Evolutionary conservation across 2,113 vertebrate genomes (phyloP), one percentile per base, ranked within the genome.

Genomic region (Etheostoma spectabile): DNA sequence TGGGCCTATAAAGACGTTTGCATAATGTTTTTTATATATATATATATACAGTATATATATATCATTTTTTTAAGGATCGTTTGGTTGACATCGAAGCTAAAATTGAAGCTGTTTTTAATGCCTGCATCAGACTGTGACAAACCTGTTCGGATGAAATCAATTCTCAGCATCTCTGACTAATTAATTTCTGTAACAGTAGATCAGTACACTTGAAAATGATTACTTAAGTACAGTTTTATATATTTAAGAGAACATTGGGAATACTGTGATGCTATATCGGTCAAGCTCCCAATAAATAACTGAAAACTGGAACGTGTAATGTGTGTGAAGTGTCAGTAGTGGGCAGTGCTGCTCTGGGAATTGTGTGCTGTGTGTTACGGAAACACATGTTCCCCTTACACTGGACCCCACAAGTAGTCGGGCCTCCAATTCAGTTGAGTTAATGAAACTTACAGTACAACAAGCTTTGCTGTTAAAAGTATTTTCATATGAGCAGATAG

Each of bases 271-370:
- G 68, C 82, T 67, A 2, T 75, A 69, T 62, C 73, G 74, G 77
- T 55, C 71, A 61, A 79, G 21, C 60, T 85, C 71, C 72, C 68
- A 89, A 88, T 88, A 88, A 90, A 91, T 21, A 76, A 80, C 61
- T 51, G 38, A 75, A 78, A 64, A 83, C 86, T 86, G 69, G 18
- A 85, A 22, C 27, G 21, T 89, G 89, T 77, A 81, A 42, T 83
- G 80, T 73, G 63, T 69, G n/a, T 63, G 2, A 55, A 5, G 18
- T 55, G 35, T 38, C 92, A 84, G 65, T 86, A 92, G 91, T 79
- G 89, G 91, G 90, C 92, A 90, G 86, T 87, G 82, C 70, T 84
- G 84, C 77, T 75, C 55, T 62, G 82, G 53, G 30, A 57, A 72
- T 19, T 4, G 64, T 46, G 35, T 51, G 27, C 24, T 6, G 5